Percentiles rank a stretch among this genome's conserved stretches.
These are phyloP conservation scores for Vicugna pacos DNA, from an alignment of 2,113 vertebrate genomes.

Conservation along the genomic window DNA sequence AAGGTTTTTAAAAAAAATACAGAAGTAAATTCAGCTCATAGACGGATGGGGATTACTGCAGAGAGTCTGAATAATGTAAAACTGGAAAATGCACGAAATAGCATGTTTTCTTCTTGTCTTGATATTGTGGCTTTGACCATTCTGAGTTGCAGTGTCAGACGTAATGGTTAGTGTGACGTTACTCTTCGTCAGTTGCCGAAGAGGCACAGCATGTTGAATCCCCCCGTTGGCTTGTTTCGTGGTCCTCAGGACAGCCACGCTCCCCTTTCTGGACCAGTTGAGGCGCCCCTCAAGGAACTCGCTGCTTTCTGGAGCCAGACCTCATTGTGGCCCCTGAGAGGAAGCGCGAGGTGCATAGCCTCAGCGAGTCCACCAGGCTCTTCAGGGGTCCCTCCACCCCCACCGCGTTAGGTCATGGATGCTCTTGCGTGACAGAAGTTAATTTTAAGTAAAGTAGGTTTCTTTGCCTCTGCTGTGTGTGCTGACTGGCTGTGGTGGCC, in stretches of 20 bases:
- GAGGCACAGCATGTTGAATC: constrained; percentile 37
- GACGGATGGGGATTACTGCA: background rate
- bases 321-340: background rate
- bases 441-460: constrained; percentile 52
- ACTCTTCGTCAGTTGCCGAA: background rate
- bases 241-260: constrained; percentile 50
- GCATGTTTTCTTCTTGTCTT: background rate
- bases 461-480: background rate
- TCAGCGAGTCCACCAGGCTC: background rate
- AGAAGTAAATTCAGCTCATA: background rate
- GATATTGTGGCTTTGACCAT: background rate
- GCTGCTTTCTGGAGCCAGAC: constrained; percentile 33
- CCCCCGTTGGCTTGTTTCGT: constrained; percentile 41
- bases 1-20: constrained; percentile 3
- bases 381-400: background rate
- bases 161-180: background rate
- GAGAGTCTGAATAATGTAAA: background rate
- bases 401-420: background rate
- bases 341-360: background rate
- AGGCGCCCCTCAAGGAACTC: constrained; percentile 21
- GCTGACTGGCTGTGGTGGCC: constrained; percentile 39
- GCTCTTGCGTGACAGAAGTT: background rate
- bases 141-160: background rate
- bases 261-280: background rate
- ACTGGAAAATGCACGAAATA: background rate